Percentiles rank a stretch among this genome's conserved stretches.
phyloP scores from a whole-genome alignment of 2,797 vertebrate genomes.

The Enteromius mattozi region DNA sequence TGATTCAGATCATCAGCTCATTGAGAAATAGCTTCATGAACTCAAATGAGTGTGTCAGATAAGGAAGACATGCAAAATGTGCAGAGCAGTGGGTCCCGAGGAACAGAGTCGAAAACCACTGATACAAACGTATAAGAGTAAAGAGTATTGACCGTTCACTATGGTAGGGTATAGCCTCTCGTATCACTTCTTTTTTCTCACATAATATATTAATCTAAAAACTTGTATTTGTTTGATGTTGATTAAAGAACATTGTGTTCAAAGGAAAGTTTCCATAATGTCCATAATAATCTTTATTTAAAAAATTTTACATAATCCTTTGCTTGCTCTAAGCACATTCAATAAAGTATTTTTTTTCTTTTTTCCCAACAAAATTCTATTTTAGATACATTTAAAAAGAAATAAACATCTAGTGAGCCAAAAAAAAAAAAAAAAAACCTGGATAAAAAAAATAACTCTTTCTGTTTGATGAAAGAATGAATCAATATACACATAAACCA shows the following conservation, averaged over 20 bases:
- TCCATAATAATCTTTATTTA: background rate
- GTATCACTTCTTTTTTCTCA: background rate
- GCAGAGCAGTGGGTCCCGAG: too few species aligned
- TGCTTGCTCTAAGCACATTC: background rate
- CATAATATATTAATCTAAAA: background rate
- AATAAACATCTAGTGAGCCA: background rate
- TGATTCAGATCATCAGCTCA: too few species aligned
- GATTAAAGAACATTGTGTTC: background rate
- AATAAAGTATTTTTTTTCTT: background rate
- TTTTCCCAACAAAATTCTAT: background rate
- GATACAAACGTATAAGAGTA: background rate
- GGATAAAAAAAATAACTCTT: background rate
- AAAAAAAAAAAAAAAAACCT: background rate
- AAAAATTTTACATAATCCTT: background rate
- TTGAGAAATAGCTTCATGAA: too few species aligned
- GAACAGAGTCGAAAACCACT: too few species aligned
- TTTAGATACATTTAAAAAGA: background rate
- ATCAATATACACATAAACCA: constrained; percentile 20
- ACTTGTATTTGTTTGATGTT: background rate
- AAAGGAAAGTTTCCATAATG: background rate
- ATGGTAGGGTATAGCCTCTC: background rate
- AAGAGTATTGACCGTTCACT: background rate
- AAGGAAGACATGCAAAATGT: too few species aligned
- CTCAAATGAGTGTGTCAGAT: too few species aligned
- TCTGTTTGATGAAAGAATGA: constrained; percentile 8